These are phyloP conservation scores for Spinibarbus caldwelli DNA, from an alignment of 2,797 vertebrate genomes.

Conservation along the genomic window DNA sequence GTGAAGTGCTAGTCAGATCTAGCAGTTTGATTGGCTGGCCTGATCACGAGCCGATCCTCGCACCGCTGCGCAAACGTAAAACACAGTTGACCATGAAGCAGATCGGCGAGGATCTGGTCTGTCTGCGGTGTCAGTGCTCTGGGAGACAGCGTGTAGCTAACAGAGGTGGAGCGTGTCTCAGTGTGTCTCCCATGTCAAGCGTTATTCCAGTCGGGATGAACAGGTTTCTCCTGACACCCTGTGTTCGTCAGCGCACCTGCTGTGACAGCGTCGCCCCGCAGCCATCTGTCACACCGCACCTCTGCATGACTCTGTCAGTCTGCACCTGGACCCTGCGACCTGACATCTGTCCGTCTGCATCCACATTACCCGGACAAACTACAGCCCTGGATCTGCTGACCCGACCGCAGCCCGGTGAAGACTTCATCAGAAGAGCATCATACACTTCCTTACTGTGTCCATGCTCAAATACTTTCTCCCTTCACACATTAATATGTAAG, in stretches of 20 bases:
- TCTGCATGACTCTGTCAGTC: constrained; percentile 43
- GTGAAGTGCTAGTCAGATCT: neutral
- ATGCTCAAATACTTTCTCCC: neutral
- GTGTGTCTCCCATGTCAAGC: constrained; percentile 36
- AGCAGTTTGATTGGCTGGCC: neutral
- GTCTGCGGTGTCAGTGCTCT: constrained; percentile 11
- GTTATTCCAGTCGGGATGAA: constrained; percentile 34
- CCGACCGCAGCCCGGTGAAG: neutral
- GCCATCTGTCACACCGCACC: constrained; percentile 52
- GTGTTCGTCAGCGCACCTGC: constrained; percentile 51
- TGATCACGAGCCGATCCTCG: neutral
- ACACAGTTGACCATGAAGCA: neutral
- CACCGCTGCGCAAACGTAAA: neutral
- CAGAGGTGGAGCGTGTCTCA: constrained; percentile 12
- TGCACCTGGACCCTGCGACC: constrained; percentile 49
- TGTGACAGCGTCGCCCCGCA: constrained; percentile 46
- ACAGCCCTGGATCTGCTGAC: constrained; percentile 36
- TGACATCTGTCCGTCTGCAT: constrained; percentile 57
- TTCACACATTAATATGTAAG: too few species aligned
- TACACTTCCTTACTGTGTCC: too few species aligned
- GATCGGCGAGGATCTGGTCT: neutral
- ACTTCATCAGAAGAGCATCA: neutral
- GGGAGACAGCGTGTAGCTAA: constrained; percentile 11
- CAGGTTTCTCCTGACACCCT: constrained; percentile 51
- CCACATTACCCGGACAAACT: constrained; percentile 55